Conservation (phyloP, 1,140 invertebrate species). For the Battus philenor region DNA sequence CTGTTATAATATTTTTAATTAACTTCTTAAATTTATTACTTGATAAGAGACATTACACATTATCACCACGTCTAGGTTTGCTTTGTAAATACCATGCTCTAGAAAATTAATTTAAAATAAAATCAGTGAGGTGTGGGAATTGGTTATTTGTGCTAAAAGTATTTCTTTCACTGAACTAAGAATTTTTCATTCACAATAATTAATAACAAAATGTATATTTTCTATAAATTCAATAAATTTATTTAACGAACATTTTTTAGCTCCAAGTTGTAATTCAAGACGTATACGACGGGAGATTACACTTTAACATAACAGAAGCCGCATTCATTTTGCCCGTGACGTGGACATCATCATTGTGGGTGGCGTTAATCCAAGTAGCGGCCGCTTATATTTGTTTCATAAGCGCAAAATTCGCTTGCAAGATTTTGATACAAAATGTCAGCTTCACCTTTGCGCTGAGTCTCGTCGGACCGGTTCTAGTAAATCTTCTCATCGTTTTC, state of each 20-base stretch:
- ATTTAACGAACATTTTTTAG: too few relatives aligned
- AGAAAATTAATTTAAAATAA: too few relatives aligned
- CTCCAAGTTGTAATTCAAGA: conserved; percentile 75
- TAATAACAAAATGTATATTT: neutral
- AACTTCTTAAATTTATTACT: too few relatives aligned
- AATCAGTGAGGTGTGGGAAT: too few relatives aligned
- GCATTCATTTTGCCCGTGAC: conserved; percentile 79
- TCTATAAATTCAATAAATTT: neutral
- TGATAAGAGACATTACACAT: too few relatives aligned
- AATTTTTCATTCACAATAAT: too few relatives aligned
- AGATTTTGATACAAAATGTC: conserved; percentile 96
- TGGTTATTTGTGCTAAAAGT: too few relatives aligned
- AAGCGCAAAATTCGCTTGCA: conserved; percentile 95
- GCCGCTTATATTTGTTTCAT: conserved; percentile 90
- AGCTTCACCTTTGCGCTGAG: conserved; percentile 96
- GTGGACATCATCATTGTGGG: conserved; percentile 83
- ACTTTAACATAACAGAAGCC: conserved; percentile 81
- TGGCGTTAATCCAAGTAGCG: conserved; percentile 87
- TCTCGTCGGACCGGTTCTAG: conserved; percentile 91
- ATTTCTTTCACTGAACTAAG: too few relatives aligned
- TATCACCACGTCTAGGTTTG: too few relatives aligned
- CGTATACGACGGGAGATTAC: conserved; percentile 78
- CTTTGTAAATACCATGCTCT: too few relatives aligned
- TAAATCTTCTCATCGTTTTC: conserved; percentile 91
- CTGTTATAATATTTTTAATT: too few relatives aligned